phyloP scores from a whole-genome alignment of 1,140 invertebrate species.

The Tetranychus cinnabarinus region DNA sequence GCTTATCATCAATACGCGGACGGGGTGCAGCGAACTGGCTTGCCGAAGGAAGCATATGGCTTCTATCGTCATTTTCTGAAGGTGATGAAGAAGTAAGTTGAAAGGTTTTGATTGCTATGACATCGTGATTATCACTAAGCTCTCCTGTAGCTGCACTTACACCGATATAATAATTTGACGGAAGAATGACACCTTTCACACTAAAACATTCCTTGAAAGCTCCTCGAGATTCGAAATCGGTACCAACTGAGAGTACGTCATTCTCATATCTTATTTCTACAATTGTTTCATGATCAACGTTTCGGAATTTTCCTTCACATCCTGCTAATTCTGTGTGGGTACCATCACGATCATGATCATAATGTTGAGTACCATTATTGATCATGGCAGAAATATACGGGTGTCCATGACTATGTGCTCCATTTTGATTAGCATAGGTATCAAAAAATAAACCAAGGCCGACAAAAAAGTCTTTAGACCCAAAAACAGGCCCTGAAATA shows the following conservation, averaged over 20 bases:
- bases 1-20: slow-evolving; percentile 62
- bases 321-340: slow-evolving; percentile 88
- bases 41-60: slow-evolving; percentile 40
- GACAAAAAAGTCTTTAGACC: slow-evolving; percentile 70
- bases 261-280: slow-evolving; percentile 73
- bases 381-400: slow-evolving; percentile 97
- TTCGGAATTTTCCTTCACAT: slow-evolving; percentile 79
- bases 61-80: slow-evolving; percentile 16
- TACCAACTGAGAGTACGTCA: slow-evolving; percentile 29
- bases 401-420: slow-evolving; percentile 92
- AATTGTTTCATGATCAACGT: slow-evolving; percentile 71
- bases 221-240: slow-evolving; percentile 70
- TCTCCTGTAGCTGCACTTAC: slow-evolving; percentile 87
- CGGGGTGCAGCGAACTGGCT: slow-evolving; percentile 47
- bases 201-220: slow-evolving; percentile 82
- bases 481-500: slow-evolving; percentile 61
- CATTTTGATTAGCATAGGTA: slow-evolving; percentile 98
- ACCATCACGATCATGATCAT: slow-evolving; percentile 94
- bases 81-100: slow-evolving; percentile 31
- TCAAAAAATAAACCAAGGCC: slow-evolving; percentile 86
- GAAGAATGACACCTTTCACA: slow-evolving; percentile 66
- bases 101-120: slow-evolving; percentile 67
- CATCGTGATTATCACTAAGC: slow-evolving; percentile 78
- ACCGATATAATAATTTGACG: slow-evolving; percentile 87
- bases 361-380: slow-evolving; percentile 78